Conservation (phyloP, 2,888 invertebrate genomes). For the Charanyca ferruginea region DNA sequence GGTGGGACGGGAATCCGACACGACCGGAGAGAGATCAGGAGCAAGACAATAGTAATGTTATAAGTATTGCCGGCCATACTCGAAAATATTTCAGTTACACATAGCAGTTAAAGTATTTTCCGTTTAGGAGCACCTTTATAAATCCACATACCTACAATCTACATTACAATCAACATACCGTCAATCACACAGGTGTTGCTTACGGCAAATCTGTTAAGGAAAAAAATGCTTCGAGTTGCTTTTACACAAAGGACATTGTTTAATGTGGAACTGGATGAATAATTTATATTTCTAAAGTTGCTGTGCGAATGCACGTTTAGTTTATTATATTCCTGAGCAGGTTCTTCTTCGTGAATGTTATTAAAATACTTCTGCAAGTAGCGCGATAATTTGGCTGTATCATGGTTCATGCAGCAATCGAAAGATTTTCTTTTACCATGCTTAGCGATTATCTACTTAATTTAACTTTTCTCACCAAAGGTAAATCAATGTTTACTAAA, state of each 20-base stretch:
- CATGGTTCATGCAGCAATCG: not conserved
- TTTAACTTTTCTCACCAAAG: conserved; percentile 44
- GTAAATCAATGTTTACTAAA: conserved; percentile 14
- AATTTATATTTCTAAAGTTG: too few species aligned
- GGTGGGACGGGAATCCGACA: too few species aligned
- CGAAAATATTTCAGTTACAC: too few species aligned
- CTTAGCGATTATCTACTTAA: conserved; percentile 27
- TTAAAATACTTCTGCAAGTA: conserved; percentile 14
- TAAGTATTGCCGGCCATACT: too few species aligned
- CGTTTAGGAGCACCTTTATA: too few species aligned
- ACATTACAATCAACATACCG: not conserved
- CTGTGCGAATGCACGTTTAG: too few species aligned
- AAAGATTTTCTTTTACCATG: not conserved
- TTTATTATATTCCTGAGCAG: too few species aligned
- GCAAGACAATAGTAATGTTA: too few species aligned
- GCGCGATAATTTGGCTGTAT: conserved; percentile 8
- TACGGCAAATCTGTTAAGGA: conserved; percentile 39
- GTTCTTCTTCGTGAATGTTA: too few species aligned
- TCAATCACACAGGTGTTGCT: conserved; percentile 2
- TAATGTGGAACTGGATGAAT: too few species aligned
- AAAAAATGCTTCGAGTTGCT: conserved; percentile 27
- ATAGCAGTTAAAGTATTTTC: too few species aligned
- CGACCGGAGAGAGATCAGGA: too few species aligned
- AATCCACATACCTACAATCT: not conserved
- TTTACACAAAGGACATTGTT: conserved; percentile 41